Evolutionary conservation across 2,113 vertebrate species (phyloP).

Genomic region (Rhombomys opimus): DNA sequence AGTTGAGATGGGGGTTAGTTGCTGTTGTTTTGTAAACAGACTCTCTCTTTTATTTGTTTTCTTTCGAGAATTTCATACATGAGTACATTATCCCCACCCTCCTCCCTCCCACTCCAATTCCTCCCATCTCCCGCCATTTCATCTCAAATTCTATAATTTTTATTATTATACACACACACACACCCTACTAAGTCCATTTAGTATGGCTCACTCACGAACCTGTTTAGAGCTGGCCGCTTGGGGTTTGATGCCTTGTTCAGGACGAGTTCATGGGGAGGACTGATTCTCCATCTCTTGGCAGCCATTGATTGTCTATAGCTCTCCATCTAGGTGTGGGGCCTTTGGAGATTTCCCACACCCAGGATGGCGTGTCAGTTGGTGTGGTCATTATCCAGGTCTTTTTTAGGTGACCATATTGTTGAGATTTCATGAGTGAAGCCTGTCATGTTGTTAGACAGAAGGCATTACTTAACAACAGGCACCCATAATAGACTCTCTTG

Average conservation of each 20-base stretch:
- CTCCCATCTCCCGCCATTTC: not conserved
- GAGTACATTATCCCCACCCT: not conserved
- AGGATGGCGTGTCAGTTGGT: not conserved
- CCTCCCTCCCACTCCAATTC: not conserved
- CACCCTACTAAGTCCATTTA: not conserved
- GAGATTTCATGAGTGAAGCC: not conserved
- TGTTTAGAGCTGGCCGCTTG: not conserved
- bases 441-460: not conserved
- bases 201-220: not conserved
- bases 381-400: not conserved
- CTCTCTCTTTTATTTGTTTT: not conserved
- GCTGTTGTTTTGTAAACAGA: not conserved
- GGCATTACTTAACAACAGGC: not conserved
- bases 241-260: not conserved
- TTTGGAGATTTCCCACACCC: not conserved
- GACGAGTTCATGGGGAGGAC: not conserved
- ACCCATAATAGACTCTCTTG: not conserved
- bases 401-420: not conserved
- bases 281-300: not conserved
- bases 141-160: not conserved
- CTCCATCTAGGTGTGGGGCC: not conserved
- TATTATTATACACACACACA: not conserved
- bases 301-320: not conserved
- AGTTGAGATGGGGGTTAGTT: not conserved
- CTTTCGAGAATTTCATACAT: not conserved